Base-by-base conservation (phyloP, 2,113 vertebrate genomes). In the Hippopotamus amphibius region DNA sequence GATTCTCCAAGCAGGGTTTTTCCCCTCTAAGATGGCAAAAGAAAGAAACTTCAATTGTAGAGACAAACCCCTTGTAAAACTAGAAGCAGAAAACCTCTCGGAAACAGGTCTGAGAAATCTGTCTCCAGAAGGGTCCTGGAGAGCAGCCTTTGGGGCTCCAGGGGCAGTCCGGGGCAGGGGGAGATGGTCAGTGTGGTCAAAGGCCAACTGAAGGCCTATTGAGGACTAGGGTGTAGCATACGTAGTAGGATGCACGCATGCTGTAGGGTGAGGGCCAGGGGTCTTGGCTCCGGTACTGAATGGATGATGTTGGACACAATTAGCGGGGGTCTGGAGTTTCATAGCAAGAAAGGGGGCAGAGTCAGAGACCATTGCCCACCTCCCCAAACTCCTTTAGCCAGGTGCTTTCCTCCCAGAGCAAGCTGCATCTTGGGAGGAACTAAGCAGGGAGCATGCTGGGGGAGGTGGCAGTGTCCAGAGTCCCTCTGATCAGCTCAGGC, bases 21-120 rank as follows among this genome's bases (percentile, higher is more conserved):
- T 83, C 9, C 59, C 66, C 66, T 80, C 69, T 65, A 71, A 80
- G 89, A 74, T 46, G 86, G 88, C 59, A 96, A 91, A 83, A 97
- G 89, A 95, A 97, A 97, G 92, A 95, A 97, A 90, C 65, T 86
- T 59, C 71, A 88, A 22, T 79, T 90, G 86, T 92, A 96, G 94
- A 93, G 69, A 91, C 85, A 96, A 90, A 65, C 41, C 68, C 41
- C 79, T 90, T 88, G 26, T 71, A 94, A 97, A 93, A 65, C 91
- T 89, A 97, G 95, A 88, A 79, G 59, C 85, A 80, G 74, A 71
- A 61, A 71, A 61, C 74, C 72, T 48, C 83, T 92, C 16, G 30
- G 41, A 92, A 83, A 63, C 46, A 66, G 66, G 77, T 59, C 83
- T 84, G 57, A 97, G 81, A 59, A 85, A 53, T 66, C 91, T 88